Evolutionary conservation across 1,140 invertebrate genomes (phyloP).

Genomic region (Papilio xuthus): DNA sequence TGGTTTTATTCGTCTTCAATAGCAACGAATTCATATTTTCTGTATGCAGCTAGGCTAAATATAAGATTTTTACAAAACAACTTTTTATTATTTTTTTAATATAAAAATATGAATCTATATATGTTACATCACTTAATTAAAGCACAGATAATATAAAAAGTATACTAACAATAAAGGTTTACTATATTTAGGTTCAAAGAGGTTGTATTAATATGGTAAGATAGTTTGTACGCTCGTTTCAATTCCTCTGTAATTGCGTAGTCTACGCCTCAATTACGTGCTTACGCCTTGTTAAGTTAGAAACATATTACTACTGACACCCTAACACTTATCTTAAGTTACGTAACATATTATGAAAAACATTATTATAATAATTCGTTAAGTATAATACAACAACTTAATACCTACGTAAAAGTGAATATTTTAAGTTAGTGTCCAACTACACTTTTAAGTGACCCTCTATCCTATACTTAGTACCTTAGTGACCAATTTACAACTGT

Average conservation of each 20-base stretch:
- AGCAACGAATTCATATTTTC: too few relatives aligned
- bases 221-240: conserved; percentile 40
- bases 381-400: not conserved
- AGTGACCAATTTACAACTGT: not conserved
- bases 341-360: conserved; percentile 7
- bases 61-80: too few relatives aligned
- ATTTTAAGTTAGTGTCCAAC: not conserved
- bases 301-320: conserved; percentile 39
- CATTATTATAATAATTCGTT: not conserved
- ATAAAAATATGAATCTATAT: too few relatives aligned
- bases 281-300: conserved; percentile 45
- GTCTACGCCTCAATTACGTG: conserved; percentile 52
- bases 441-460: not conserved
- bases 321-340: conserved; percentile 21
- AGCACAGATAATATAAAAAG: too few relatives aligned
- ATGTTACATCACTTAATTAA: too few relatives aligned
- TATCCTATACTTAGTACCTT: too few relatives aligned
- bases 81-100: too few relatives aligned
- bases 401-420: not conserved
- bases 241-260: conserved; percentile 56
- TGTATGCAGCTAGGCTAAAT: too few relatives aligned
- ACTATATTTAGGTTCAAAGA: not conserved
- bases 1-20: not conserved
- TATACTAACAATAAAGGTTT: too few relatives aligned
- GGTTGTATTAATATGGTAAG: conserved; percentile 2